Base-by-base conservation (phyloP, 2,888 invertebrate genomes). In the Spodoptera picta region DNA sequence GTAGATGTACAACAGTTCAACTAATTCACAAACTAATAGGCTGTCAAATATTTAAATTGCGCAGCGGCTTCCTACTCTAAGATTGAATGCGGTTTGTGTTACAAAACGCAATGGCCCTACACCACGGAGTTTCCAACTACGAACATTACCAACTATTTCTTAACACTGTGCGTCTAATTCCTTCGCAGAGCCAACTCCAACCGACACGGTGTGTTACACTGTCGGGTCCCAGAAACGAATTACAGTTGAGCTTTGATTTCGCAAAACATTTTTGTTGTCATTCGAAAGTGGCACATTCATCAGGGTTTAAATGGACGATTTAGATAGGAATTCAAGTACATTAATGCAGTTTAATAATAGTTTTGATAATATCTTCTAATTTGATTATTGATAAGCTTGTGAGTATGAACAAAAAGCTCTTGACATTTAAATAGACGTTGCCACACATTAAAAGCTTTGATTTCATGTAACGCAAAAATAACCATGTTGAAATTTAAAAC, bases 11-110 rank as follows among this genome's bases (percentile, higher is more conserved):
- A 27, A 27, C 27, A 65, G 62, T 69, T 61, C 69, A 68, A 83
- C 81, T 83, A 86, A 85, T 85, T 83, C 79, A 70, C 77, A 69
- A 76, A 68, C 77, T 82, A 87, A 83, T 82, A 79, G 80, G 68
- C 82, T 87, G 90, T 90, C 92, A 91, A 92, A 91, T 88, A 90
- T 91, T 90, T 90, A 90, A 91, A 92, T 92, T 91, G 81, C 73
- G 55, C 69, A n/a, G 80, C 82, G 82, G 87, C 89, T 92, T 92
- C 90, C 91, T 91, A 78, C 82, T 90, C 83, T 84, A 77, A 86
- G 85, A 92, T 92, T 92, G 92, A 89, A 89, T 91, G 91, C 86
- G 92, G 92, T 92, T 90, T 82, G 72, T 75, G 75, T 90, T 89
- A 85, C 82, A 81, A 88, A 84, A 86, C 73, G 79, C 90, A 85